Conservation (phyloP, 2,888 invertebrate genomes). For the Hypena proboscidalis region DNA sequence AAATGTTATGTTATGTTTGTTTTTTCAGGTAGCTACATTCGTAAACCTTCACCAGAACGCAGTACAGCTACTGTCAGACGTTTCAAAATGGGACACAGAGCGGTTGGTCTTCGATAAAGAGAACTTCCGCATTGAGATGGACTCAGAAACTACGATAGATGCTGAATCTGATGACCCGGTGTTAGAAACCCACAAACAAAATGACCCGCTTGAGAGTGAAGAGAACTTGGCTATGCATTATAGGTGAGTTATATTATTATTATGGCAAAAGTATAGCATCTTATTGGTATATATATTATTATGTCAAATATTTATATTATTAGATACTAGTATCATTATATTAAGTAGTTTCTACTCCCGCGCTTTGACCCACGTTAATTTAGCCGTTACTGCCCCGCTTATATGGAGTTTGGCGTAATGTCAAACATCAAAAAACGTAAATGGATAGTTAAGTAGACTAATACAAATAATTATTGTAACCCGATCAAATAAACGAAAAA, state of each 20-base stretch:
- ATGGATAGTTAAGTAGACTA: too few species aligned
- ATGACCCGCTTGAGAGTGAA: slow-evolving; percentile 80
- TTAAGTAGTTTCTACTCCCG: too few species aligned
- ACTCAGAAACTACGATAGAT: slow-evolving; percentile 70
- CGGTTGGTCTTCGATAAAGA: slow-evolving; percentile 84
- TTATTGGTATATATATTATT: too few species aligned
- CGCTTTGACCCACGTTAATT: too few species aligned
- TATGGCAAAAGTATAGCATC: too few species aligned
- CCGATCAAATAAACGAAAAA: too few species aligned
- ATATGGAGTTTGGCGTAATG: too few species aligned
- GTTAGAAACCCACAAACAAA: slow-evolving; percentile 65
- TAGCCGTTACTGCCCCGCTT: too few species aligned
- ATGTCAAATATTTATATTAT: too few species aligned
- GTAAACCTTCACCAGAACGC: slow-evolving; percentile 85
- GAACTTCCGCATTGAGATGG: slow-evolving; percentile 81
- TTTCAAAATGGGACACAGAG: slow-evolving; percentile 85
- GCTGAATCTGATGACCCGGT: slow-evolving; percentile 82
- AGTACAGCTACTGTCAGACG: slow-evolving; percentile 82
- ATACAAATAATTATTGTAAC: too few species aligned
- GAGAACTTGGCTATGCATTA: slow-evolving; percentile 79
- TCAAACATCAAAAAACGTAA: too few species aligned
- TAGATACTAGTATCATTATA: too few species aligned
- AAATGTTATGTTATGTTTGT: neutral
- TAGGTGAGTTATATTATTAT: slow-evolving; percentile 58
- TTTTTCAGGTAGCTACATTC: slow-evolving; percentile 80